phyloP scores from a whole-genome alignment of 2,888 invertebrate species.

The Cetonia aurata region DNA sequence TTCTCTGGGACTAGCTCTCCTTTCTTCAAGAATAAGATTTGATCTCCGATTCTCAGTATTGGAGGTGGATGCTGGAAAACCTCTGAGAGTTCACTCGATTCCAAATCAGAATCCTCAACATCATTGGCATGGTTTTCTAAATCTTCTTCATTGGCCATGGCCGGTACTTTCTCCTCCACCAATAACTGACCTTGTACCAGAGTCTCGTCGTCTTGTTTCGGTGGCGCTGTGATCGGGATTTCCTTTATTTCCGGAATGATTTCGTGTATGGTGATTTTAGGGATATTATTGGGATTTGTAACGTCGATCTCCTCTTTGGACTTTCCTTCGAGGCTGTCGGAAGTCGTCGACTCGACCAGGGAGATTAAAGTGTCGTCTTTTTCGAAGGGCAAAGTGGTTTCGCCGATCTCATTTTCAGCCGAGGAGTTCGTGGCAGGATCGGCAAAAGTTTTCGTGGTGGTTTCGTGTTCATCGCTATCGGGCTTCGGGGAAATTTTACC shows the following conservation, averaged over 20 bases:
- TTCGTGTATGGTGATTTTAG: slow-evolving; percentile 71
- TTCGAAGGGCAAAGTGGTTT: slow-evolving; percentile 38
- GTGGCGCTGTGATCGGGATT: slow-evolving; percentile 61
- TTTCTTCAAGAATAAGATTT: slow-evolving; percentile 63
- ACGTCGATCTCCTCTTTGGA: slow-evolving; percentile 27
- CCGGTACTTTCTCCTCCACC: slow-evolving; percentile 54
- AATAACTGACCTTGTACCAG: slow-evolving; percentile 53
- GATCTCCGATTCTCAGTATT: slow-evolving; percentile 64
- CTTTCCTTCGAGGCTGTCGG: neutral
- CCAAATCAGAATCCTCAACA: slow-evolving; percentile 57
- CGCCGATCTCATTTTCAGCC: slow-evolving; percentile 45
- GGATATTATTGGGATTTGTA: slow-evolving; percentile 23
- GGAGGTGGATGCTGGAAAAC: slow-evolving; percentile 64
- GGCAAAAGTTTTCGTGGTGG: slow-evolving; percentile 20
- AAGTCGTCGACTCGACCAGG: slow-evolving; percentile 8
- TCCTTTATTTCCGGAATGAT: slow-evolving; percentile 69
- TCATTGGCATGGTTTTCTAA: slow-evolving; percentile 53
- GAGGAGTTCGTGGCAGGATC: slow-evolving; percentile 33
- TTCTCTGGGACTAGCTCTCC: slow-evolving; percentile 62
- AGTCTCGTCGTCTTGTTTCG: slow-evolving; percentile 55
- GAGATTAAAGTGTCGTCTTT: slow-evolving; percentile 11
- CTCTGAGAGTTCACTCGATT: slow-evolving; percentile 63
- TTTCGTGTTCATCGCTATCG: slow-evolving; percentile 35
- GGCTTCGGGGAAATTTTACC: slow-evolving; percentile 39
- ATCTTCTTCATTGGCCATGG: slow-evolving; percentile 63